A percentile compares a stretch with the other conserved stretches of the same genome.
Evolutionary conservation across 2,888 invertebrate species (phyloP).

Genomic region (Rotaria socialis): DNA sequence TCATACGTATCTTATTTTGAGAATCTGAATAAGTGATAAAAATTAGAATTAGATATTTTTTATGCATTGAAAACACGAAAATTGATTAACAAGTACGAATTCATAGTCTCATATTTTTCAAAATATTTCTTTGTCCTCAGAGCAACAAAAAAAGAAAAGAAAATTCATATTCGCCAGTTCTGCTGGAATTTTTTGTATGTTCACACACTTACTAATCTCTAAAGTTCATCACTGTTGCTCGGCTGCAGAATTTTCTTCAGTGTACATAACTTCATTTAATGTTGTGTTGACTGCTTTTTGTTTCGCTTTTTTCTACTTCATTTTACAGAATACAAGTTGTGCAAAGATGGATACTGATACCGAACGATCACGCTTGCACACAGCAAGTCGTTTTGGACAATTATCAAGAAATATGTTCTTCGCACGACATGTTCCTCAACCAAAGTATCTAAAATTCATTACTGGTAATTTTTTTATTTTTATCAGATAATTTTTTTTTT

Average conservation of each 20-base stretch:
- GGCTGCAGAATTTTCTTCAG: background rate
- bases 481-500: background rate
- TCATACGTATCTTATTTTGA: no score
- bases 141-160: no score
- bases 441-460: slow-evolving; percentile 40
- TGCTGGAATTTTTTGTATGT: background rate
- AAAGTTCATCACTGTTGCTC: slow-evolving; percentile 15
- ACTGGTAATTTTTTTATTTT: background rate
- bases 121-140: no score
- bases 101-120: no score
- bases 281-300: no score
- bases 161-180: no score
- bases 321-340: no score
- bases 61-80: no score
- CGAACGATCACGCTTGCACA: background rate
- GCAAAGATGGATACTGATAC: background rate
- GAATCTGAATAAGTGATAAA: no score
- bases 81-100: no score
- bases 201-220: background rate
- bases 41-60: no score
- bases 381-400: slow-evolving; percentile 24
- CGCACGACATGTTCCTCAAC: slow-evolving; percentile 40
- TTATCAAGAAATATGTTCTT: slow-evolving; percentile 43
- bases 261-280: background rate
- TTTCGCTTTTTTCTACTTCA: no score